Conservation (phyloP, 2,797 vertebrate genomes). For the Galagoides demidoff region DNA sequence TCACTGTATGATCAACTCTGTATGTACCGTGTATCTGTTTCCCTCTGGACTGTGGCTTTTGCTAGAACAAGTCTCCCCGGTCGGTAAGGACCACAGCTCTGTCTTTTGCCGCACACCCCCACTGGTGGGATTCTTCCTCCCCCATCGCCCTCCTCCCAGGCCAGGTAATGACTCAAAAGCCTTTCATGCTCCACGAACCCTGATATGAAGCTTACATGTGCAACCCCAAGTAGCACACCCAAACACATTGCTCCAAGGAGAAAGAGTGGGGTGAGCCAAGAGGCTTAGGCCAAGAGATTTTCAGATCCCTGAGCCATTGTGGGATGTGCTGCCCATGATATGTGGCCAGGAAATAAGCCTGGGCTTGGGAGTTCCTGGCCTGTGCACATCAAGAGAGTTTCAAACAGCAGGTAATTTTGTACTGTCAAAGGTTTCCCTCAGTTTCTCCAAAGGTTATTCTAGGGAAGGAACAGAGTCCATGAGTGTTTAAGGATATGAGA, state of each 20-base stretch:
- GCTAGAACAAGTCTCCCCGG: not conserved
- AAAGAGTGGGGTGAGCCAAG: not conserved
- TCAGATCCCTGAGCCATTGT: not conserved
- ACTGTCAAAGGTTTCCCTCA: not conserved
- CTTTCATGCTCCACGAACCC: not conserved
- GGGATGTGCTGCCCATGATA: accelerated
- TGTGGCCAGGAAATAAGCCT: not conserved
- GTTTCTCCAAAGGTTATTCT: not conserved
- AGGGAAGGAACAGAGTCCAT: not conserved
- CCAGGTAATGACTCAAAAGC: not conserved
- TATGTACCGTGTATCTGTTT: not conserved
- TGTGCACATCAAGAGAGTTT: not conserved
- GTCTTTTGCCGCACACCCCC: not conserved
- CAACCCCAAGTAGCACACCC: not conserved
- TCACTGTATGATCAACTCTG: not conserved
- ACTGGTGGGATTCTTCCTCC: not conserved
- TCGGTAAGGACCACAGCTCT: not conserved
- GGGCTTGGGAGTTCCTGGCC: not conserved
- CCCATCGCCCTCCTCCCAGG: not conserved
- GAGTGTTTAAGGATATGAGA: not conserved
- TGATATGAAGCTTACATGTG: not conserved
- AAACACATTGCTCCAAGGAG: accelerated
- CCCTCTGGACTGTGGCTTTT: not conserved
- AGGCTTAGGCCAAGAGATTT: not conserved
- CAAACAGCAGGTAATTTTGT: not conserved